phyloP scores from a whole-genome alignment of 1,140 invertebrate genomes.

The Meloidogyne exigua region DNA sequence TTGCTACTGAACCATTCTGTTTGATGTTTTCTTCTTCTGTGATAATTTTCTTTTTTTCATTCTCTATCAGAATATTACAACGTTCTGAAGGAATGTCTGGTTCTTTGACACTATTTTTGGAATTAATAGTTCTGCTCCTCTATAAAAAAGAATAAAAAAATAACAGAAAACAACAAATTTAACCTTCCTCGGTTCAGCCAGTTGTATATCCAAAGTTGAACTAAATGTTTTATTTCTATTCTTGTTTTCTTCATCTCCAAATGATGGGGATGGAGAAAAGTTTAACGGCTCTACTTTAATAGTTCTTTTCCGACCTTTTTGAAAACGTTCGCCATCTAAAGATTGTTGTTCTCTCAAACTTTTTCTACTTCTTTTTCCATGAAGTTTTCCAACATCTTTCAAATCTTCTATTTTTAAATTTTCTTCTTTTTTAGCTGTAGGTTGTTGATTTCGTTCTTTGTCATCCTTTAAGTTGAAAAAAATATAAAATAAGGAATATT shows the following conservation, averaged over 20 bases:
- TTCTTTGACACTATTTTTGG: not conserved
- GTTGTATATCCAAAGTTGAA: not conserved
- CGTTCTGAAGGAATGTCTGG: not conserved
- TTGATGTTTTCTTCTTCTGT: not conserved
- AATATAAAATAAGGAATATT: not conserved
- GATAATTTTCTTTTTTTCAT: not conserved
- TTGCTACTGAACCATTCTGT: slow-evolving; percentile 15
- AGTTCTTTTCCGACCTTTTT: not conserved
- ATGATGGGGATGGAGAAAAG: not conserved
- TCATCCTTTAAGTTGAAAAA: not conserved
- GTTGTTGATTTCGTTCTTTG: not conserved
- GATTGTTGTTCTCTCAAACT: not conserved
- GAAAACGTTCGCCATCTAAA: not conserved
- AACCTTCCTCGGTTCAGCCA: not conserved
- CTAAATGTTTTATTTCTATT: not conserved
- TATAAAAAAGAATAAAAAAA: not conserved
- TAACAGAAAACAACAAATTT: not conserved
- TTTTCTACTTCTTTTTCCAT: not conserved
- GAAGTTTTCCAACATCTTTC: too few species aligned
- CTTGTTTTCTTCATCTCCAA: not conserved
- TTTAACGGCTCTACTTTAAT: not conserved
- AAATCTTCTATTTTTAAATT: not conserved
- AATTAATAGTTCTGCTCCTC: not conserved
- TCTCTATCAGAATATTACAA: not conserved
- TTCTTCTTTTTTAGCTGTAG: not conserved